Evolutionary conservation across 1,140 invertebrate genomes (phyloP), one percentile per base, ranked within the genome.

Genomic region (Brachionus plicatilis): DNA sequence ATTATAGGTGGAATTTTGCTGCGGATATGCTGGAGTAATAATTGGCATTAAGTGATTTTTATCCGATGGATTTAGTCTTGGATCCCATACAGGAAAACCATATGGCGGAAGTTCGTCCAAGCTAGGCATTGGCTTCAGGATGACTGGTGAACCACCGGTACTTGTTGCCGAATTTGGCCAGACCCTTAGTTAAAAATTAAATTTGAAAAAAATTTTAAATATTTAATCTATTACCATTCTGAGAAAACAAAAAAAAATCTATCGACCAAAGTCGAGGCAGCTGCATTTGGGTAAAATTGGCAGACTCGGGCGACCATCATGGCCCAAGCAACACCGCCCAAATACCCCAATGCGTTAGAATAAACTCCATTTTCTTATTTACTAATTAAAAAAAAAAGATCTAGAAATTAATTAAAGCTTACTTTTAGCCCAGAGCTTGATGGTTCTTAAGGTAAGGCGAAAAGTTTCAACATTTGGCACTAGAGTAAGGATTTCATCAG

Each of bases 1-100:
- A 88, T 99, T 99, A 88, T 97, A 99, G 8, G 98, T 99, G 3
- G 96, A 98, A 91, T 99, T 99, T 91, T 99, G 98, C 90, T 99
- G 96, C 7, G 98, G 98, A 91, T 98, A 99, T 5, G 96, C 96
- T 2, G 98, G 98, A 0, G 98, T 99, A 83, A 99, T 99, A 85
- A 99, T 99, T 0, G 98, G 98, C 97, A 99, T 99, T 83, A 99
- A 89, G 91, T 99, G 98, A 91, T 94, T 97, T 66, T 95, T 91
- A 90, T 98, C 96, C 27, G 45, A 43, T 53, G 60, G 60, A 45
- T 68, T 84, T 9, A 84, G n/a, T 33, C 47, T 79, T 75, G 85
- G 86, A 86, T 72, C 85, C 85, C 70, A 86, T 76, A 60, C 56
- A 20, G 82, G 45, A 80, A 87, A 85, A 24, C 85, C 68, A 29